A percentile compares a stretch with the other conserved stretches of the same genome.
These are phyloP conservation scores for Sinella curviseta DNA, from an alignment of 1,140 invertebrate species.

Conservation along the genomic window DNA sequence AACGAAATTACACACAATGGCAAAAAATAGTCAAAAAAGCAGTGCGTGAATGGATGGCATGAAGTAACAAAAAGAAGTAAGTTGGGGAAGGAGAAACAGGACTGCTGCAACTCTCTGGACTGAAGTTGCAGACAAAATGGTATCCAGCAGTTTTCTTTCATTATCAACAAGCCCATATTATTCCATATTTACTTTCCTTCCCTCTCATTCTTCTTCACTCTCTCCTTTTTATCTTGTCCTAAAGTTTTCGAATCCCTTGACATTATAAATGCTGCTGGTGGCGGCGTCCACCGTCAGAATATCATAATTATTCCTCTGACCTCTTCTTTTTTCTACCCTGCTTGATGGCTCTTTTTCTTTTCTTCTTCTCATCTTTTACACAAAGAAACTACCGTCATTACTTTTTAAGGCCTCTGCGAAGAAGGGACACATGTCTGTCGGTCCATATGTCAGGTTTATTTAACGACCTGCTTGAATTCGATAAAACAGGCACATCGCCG, in stretches of 20 bases:
- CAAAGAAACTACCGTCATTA: background rate
- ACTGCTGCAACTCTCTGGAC: too few species aligned
- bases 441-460: background rate
- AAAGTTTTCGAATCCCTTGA: constrained; percentile 27
- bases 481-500: background rate
- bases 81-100: background rate
- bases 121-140: constrained; percentile 11
- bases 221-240: constrained; percentile 9
- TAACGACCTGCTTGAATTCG: background rate
- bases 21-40: background rate
- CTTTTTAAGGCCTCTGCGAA: too few species aligned
- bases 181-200: constrained; percentile 18
- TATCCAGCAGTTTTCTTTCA: constrained; percentile 27
- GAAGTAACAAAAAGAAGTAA: background rate
- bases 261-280: constrained; percentile 20
- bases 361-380: too few species aligned
- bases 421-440: too few species aligned
- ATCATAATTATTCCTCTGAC: constrained; percentile 27
- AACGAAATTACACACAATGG: background rate
- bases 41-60: background rate
- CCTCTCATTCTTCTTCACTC: too few species aligned
- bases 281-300: constrained; percentile 11
- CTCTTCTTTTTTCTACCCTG: constrained; percentile 16
- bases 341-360: background rate
- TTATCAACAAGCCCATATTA: constrained; percentile 19